Evolutionary conservation across 2,888 invertebrate species (phyloP), one percentile per base, ranked within the genome.

Genomic region (Cheilosia variabilis): DNA sequence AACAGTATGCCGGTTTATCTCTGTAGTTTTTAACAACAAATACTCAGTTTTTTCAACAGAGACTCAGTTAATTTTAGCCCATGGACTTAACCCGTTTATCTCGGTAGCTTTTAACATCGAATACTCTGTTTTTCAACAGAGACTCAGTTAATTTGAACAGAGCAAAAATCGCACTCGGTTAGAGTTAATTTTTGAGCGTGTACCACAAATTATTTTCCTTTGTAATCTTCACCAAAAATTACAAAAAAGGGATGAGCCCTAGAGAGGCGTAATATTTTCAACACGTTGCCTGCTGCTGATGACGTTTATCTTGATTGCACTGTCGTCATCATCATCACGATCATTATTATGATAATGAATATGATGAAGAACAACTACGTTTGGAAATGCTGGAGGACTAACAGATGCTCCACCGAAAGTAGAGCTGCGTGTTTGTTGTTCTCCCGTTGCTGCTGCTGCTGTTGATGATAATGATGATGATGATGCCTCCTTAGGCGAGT

Each of bases 401-500:
- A 15, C 63, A 73, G 52, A 31, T 62, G 72, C 52, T 45, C 43
- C 41, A 22, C 37, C 34, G 7, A 5, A 53, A 17, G 27, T n/a
- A 53, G 15, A 2, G 9, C 17, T 50, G 13, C 60, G 22, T 60
- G 31, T 57, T 43, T 57, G 47, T n/a, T 62, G 13, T 27, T n/a
- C 24, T 37, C 10, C 37, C 55, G 52, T 17, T 19, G 27, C n/a
- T 47, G 34, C 6, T 24, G 24, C 10, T 69, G 45, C 17, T 45
- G 43, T n/a, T 65, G 65, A 50, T 55, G 75, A 47, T 55, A 63
- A 17, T 55, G 75, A 41, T 55, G n/a, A n/a, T 65, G 65, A 50
- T 55, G 68, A 17, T 69, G 68, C 43, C 34, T 43, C 76, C 65
- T 65, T 15, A 65, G 81, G 81, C 58, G 31, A 22, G n/a, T 43